Evolutionary conservation across 1,140 invertebrate genomes (phyloP).

Genomic region (Pachypeltis micranthus): DNA sequence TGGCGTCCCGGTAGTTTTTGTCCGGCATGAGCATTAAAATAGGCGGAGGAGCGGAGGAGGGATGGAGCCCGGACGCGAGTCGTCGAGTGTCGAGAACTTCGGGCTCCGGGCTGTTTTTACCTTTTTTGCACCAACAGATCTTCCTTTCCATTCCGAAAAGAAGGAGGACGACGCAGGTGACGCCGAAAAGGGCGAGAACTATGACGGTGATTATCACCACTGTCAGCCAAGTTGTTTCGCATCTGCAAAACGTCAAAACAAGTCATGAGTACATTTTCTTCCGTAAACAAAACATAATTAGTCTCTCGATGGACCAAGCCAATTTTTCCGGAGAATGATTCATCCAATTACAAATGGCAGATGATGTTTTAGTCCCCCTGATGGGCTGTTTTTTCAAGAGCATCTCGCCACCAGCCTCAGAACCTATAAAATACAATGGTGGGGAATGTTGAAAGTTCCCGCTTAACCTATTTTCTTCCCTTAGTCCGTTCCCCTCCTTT

Average conservation of each 20-base stretch:
- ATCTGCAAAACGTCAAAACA: constrained; percentile 27
- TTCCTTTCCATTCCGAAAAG: constrained; percentile 43
- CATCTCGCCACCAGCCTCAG: too few species aligned
- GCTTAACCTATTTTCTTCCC: too few species aligned
- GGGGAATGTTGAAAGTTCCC: too few species aligned
- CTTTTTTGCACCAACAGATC: constrained; percentile 33
- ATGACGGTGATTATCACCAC: constrained; percentile 43
- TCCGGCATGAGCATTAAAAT: constrained; percentile 25
- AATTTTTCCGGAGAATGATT: too few species aligned
- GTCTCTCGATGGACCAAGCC: too few species aligned
- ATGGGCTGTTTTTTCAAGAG: too few species aligned
- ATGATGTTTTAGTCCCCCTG: too few species aligned
- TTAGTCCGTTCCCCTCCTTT: too few species aligned
- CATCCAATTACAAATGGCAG: too few species aligned
- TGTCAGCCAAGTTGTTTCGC: constrained; percentile 46
- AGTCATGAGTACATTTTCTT: too few species aligned
- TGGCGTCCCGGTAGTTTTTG: constrained; percentile 31
- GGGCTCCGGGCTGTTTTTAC: constrained; percentile 34
- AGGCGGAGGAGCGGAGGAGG: constrained; percentile 6
- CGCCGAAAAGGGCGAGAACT: constrained; percentile 37
- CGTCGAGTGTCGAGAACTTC: constrained; percentile 34
- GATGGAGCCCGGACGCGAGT: constrained; percentile 37
- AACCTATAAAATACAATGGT: too few species aligned
- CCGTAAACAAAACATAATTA: too few species aligned
- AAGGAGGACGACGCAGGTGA: constrained; percentile 36